Conservation (phyloP, 2,113 vertebrate species). For the Calypte anna region DNA sequence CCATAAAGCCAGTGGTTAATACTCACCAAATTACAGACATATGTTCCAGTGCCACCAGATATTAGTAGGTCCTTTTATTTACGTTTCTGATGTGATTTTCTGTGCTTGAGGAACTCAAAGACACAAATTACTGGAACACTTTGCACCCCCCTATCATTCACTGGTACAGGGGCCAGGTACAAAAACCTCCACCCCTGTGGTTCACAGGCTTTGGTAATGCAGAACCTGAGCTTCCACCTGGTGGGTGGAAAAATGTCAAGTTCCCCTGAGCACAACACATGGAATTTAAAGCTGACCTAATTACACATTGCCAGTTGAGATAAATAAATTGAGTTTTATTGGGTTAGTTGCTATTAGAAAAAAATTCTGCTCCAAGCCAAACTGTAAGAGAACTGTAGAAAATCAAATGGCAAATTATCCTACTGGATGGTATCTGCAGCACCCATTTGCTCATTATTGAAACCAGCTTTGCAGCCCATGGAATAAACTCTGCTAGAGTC, state of each 20-base stretch:
- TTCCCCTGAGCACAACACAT: not conserved
- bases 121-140: not conserved
- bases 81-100: not conserved
- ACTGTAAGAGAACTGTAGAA: not conserved
- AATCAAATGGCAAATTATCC: not conserved
- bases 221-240: not conserved
- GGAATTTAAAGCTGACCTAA: not conserved
- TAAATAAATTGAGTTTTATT: not conserved
- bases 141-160: not conserved
- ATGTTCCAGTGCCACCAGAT: not conserved
- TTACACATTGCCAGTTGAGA: not conserved
- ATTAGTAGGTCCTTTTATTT: not conserved
- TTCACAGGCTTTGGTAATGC: not conserved
- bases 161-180: not conserved
- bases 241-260: not conserved
- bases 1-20: not conserved
- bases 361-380: not conserved
- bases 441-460: not conserved
- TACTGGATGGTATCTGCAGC: not conserved
- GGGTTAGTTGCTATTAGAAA: not conserved
- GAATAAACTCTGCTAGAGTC: not conserved
- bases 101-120: not conserved
- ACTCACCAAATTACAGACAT: not conserved
- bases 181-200: not conserved
- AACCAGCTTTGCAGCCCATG: not conserved